Evolutionary conservation across 2,797 vertebrate species (phyloP), one percentile per base, ranked within the genome.

Genomic region (Chelmon rostratus): DNA sequence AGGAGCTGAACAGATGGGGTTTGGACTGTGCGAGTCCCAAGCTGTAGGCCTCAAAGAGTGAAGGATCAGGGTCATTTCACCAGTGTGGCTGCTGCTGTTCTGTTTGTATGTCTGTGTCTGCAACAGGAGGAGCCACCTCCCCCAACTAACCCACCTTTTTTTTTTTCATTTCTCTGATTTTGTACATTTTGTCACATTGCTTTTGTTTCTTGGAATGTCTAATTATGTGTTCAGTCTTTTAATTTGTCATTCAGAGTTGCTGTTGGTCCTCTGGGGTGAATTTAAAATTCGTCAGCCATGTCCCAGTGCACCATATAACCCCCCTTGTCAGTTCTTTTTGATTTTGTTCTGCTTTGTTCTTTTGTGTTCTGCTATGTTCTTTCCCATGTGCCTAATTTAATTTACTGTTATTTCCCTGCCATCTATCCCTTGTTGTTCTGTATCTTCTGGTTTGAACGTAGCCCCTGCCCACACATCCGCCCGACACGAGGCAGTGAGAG

Each of bases 401-500:
- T 87, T 93, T 88, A 69, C 89, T 85, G 86, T 94, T 88, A 84
- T 92, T 91, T 89, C 76, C 89, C 86, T 64, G 76, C 85, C 88
- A 91, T 86, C 88, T 93, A 75, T 87, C 82, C 86, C 74, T 68
- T 73, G 54, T 88, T 65, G 83, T 91, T 90, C 83, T 79, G 82
- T 90, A 76, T 91, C 90, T 58, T 87, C 89, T 76, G 91, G 89
- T 91, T 90, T 92, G 93, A 95, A 94, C 95, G 93, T 97, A 99
- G 98, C 95, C 87, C 96, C 96, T 61, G 96, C 96, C 95, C 97
- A 96, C 95, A 96, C 96, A 80, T 98, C 97, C 93, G 73, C 96
- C 90, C 97, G 96, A 92, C 96, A 95, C 79, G 97, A 98, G 90
- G 97, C 96, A 82, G 98, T 99, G 93, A 96, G 97, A 96, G 97